A percentile compares a stretch with the other conserved stretches of the same genome.
Evolutionary conservation across 2,797 vertebrate species (phyloP).

Genomic region (Rhabdomys pumilio): DNA sequence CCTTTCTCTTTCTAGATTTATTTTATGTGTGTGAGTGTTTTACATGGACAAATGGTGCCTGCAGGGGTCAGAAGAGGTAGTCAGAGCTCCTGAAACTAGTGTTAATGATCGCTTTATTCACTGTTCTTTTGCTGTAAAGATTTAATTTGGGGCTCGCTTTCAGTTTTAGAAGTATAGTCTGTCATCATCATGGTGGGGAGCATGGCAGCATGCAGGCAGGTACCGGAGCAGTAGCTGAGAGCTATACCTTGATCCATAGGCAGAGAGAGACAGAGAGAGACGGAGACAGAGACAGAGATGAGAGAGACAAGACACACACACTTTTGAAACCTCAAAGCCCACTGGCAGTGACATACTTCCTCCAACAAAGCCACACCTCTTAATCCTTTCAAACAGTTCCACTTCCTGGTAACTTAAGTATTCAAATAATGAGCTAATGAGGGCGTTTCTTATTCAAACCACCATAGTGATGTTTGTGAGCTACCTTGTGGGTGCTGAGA

Average conservation of each 20-base stretch:
- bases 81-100: neutral
- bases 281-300: too few species aligned
- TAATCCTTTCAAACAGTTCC: neutral
- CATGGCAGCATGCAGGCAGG: neutral
- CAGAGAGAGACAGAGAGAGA: neutral
- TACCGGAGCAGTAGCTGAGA: neutral
- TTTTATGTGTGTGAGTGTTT: neutral
- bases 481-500: neutral
- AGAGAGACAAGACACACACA: neutral
- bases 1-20: neutral
- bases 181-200: neutral
- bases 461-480: neutral
- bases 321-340: neutral
- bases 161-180: neutral
- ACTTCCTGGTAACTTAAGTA: neutral
- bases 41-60: neutral
- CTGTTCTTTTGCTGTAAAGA: neutral
- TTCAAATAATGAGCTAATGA: neutral
- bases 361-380: neutral
- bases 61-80: neutral
- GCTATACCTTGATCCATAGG: neutral
- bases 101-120: neutral
- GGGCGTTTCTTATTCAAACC: too few species aligned
- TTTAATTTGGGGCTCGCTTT: neutral
- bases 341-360: neutral